A percentile compares a stretch with the other conserved stretches of the same genome.
Conservation (phyloP, 2,888 invertebrate species). For the Odontomyia ornata region DNA sequence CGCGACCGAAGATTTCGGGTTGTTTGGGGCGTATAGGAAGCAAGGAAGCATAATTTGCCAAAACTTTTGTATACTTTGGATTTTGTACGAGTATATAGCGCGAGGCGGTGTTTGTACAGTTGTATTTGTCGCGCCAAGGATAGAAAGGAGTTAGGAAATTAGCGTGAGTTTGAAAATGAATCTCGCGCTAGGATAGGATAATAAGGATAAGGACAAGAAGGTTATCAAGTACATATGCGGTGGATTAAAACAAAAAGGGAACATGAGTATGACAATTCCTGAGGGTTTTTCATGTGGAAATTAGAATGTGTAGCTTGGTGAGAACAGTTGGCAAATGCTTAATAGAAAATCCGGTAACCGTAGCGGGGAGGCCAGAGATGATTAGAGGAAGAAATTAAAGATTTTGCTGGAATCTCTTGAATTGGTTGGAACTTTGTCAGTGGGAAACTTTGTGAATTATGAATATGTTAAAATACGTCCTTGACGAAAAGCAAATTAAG, state of each 20-base stretch:
- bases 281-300: constrained; percentile 36
- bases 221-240: constrained; percentile 28
- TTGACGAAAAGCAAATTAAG: no score
- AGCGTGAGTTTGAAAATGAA: constrained; percentile 34
- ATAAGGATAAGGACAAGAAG: background rate
- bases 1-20: background rate
- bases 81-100: no score
- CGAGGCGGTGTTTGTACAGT: no score
- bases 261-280: constrained; percentile 27
- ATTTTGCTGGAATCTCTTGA: no score
- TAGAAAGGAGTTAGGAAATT: constrained; percentile 19
- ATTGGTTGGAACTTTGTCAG: no score
- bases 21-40: no score
- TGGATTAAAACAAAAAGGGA: constrained; percentile 26
- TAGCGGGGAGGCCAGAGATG: no score
- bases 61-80: constrained; percentile 17
- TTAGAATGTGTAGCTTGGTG: constrained; percentile 26
- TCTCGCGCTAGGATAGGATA: constrained; percentile 1
- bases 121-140: background rate
- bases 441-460: no score
- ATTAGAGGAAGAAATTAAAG: no score
- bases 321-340: constrained; percentile 39
- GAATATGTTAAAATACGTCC: no score
- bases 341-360: constrained; percentile 7
- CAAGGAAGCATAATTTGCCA: constrained; percentile 11